Evolutionary conservation across 2,888 invertebrate genomes (phyloP).

Genomic region (Barypeithes pellucidus): DNA sequence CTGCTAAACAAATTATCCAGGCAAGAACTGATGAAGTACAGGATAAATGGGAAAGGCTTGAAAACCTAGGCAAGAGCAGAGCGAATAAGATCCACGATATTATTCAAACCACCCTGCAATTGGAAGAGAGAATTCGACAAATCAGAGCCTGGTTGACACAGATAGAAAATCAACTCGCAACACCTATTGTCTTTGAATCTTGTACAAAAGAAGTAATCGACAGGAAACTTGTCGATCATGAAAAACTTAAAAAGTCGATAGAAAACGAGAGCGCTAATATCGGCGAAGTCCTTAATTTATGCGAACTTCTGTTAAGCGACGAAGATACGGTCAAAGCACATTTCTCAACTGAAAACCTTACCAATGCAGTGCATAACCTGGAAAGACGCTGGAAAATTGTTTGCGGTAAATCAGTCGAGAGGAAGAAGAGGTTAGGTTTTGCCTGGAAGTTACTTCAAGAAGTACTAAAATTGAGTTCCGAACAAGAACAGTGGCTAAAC

Average conservation of each 20-base stretch:
- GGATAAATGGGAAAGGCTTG: conserved; percentile 84
- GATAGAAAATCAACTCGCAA: conserved; percentile 80
- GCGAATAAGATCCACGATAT: conserved; percentile 83
- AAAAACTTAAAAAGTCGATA: conserved; percentile 82
- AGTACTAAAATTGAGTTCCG: conserved; percentile 73
- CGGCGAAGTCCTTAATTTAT: conserved; percentile 84
- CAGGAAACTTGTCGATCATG: conserved; percentile 80
- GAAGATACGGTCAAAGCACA: conserved; percentile 82
- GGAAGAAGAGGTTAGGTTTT: conserved; percentile 78
- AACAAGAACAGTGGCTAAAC: conserved; percentile 77
- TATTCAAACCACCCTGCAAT: conserved; percentile 79
- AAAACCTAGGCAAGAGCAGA: conserved; percentile 78
- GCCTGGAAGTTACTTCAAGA: conserved; percentile 78
- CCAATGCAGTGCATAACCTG: conserved; percentile 79
- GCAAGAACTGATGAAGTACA: conserved; percentile 76
- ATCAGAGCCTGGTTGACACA: conserved; percentile 82
- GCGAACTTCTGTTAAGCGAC: conserved; percentile 84
- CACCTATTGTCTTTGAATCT: conserved; percentile 79
- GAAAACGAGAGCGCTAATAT: conserved; percentile 85
- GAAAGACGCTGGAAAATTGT: conserved; percentile 87
- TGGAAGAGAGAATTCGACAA: conserved; percentile 82
- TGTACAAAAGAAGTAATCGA: conserved; percentile 79
- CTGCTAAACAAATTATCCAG: conserved; percentile 75
- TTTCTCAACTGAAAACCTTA: conserved; percentile 80
- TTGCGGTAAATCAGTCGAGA: conserved; percentile 81